phyloP scores from a whole-genome alignment of 2,888 invertebrate species.

The Allygus modestus region DNA sequence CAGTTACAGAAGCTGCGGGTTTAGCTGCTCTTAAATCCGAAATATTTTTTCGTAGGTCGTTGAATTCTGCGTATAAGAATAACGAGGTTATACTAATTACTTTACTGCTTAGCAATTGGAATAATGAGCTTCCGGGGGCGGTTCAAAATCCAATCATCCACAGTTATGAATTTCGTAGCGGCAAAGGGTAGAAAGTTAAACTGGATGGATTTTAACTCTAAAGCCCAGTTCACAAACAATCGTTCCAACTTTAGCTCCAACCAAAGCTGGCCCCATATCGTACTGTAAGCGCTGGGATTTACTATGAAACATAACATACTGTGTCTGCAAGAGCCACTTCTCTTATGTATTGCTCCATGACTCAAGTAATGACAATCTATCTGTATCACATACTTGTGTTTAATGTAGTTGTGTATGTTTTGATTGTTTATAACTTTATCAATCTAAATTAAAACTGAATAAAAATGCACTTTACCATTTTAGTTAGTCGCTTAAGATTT shows the following conservation, averaged over 20 bases:
- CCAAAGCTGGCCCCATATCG: constrained; percentile 27
- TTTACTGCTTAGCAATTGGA: not conserved
- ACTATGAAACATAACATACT: constrained; percentile 2
- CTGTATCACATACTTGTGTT: too few relatives aligned
- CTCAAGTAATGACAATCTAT: too few relatives aligned
- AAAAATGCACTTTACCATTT: too few relatives aligned
- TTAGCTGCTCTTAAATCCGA: too few relatives aligned
- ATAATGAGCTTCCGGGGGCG: not conserved
- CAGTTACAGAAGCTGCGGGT: too few relatives aligned
- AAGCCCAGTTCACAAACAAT: constrained; percentile 26
- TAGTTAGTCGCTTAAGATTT: too few relatives aligned
- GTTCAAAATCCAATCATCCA: not conserved
- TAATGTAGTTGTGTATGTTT: too few relatives aligned
- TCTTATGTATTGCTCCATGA: too few relatives aligned
- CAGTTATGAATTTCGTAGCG: not conserved
- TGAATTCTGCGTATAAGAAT: not conserved
- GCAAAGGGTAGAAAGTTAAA: constrained; percentile 16
- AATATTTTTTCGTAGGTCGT: too few relatives aligned
- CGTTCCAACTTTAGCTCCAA: not conserved
- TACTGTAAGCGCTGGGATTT: not conserved
- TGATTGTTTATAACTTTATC: too few relatives aligned
- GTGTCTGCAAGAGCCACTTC: not conserved
- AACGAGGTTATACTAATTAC: too few relatives aligned
- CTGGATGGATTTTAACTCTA: constrained; percentile 27
- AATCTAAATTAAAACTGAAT: too few relatives aligned